Percentiles rank a stretch among this genome's conserved stretches.
phyloP scores from a whole-genome alignment of 2,888 invertebrate species.

The Caenorhabditis doughertyi region DNA sequence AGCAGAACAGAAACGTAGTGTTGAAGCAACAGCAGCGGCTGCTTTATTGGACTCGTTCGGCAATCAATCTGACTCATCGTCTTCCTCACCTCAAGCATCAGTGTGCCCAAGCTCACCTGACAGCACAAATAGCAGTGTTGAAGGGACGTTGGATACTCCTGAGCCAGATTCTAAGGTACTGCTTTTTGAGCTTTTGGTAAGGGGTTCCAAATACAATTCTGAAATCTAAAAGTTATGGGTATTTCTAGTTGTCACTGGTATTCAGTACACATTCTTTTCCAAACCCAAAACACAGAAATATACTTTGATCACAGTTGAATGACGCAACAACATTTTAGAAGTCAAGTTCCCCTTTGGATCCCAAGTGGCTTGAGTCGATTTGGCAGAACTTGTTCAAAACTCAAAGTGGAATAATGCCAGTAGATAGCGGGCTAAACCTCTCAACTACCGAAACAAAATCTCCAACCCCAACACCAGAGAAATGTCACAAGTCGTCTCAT shows the following conservation, averaged over 20 bases:
- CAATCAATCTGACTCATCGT: conserved; percentile 58
- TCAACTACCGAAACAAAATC: conserved; percentile 17
- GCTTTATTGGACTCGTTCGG: conserved; percentile 51
- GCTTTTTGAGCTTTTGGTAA: too few relatives aligned
- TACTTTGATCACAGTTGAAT: not conserved
- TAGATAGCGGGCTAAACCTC: not conserved
- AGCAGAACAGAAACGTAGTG: conserved; percentile 62
- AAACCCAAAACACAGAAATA: not conserved
- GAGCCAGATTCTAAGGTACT: conserved; percentile 28
- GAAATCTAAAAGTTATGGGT: too few relatives aligned
- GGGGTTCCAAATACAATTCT: too few relatives aligned
- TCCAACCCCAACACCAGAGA: conserved; percentile 33
- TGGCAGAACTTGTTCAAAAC: conserved; percentile 67
- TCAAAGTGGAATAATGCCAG: conserved; percentile 32
- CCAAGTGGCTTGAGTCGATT: conserved; percentile 60
- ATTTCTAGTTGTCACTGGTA: too few relatives aligned
- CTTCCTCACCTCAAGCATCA: conserved; percentile 56
- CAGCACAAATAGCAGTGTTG: conserved; percentile 62
- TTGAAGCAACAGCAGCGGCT: conserved; percentile 18
- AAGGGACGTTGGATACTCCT: conserved; percentile 44
- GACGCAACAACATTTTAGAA: conserved; percentile 20
- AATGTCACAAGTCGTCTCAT: conserved; percentile 18
- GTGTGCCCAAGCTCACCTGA: conserved; percentile 63
- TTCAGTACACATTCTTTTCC: too few relatives aligned
- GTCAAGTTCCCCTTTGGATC: conserved; percentile 32